Evolutionary conservation across 2,113 vertebrate species (phyloP), one percentile per base, ranked within the genome.

Genomic region (Oncorhynchus masou): DNA sequence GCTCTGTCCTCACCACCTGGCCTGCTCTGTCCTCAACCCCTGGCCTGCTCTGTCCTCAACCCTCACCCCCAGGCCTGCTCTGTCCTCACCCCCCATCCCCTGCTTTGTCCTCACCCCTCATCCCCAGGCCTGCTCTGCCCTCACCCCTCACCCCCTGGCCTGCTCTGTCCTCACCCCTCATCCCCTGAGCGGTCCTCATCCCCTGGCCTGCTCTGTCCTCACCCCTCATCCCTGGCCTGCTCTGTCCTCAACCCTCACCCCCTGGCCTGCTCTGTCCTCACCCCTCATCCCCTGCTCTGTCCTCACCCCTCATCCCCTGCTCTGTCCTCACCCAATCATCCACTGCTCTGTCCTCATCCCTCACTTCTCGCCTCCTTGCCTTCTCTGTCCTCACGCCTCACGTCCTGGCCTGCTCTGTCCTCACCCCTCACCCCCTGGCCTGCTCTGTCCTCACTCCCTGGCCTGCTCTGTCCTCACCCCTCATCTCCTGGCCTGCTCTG

Each of bases 141-240:
- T 65, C 62, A 31, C 0, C 31, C 31, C 31, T 31, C 31, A 31
- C 5, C 1, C 1, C 31, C 31, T 31, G 31, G 31, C 31, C 31
- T 31, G 0, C 31, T 31, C 31, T 31, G 0, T 31, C 31, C 31
- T 31, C 31, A 49, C 11, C 5, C n/a, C n/a, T n/a, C n/a, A n/a
- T n/a, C n/a, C n/a, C n/a, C n/a, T n/a, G n/a, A n/a, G n/a, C n/a
- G n/a, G 0, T 31, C 31, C 31, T 31, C 31, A 49, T 1, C 5
- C 59, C 3, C 29, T 29, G 29, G 29, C 29, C 29, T 29, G 29
- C 29, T 29, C 29, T 29, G 29, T 29, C 27, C 20, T 48, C 49
- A 68, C 29, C 92, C 80, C n/a, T n/a, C n/a, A n/a, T n/a, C n/a
- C 90, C 94, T 0, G 86, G 98, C 74, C 20, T 77, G 76, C 31